Evolutionary conservation across 2,888 invertebrate genomes (phyloP), one percentile per base, ranked within the genome.

Genomic region (Silvanus unidentatus): DNA sequence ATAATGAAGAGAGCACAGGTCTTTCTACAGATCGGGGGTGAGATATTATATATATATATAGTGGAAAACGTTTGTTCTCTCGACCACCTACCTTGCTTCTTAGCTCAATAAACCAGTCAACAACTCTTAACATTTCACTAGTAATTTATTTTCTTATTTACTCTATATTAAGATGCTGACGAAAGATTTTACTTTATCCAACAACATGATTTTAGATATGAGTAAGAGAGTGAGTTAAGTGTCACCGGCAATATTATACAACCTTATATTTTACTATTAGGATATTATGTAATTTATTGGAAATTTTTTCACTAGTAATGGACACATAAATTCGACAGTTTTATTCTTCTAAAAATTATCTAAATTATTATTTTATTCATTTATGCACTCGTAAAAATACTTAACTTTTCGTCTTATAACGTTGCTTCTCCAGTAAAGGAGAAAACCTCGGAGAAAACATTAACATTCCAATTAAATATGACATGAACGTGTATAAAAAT

Each of bases 1-100:
- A 68, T 69, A 69, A 69, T 69, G 67, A 68, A 67, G 64, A 64
- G 58, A 55, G 61, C 63, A 60, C 58, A 58, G 59, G 58, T 57
- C 57, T 55, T 54, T 57, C 55, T 48, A 51, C 49, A 60, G 63
- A 63, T 64, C 59, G 58, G 56, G 63, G 62, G 59, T 54, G 52
- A 58, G 64, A 63, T 62, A 62, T 58, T 49, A 48, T 47, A 46
- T 50, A 39, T 22, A 22, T 22, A 22, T 22, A 22, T 32, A 32
- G 27, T 49, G 43, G 47, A 42, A 47, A 47, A 50, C 53, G 57
- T 55, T 57, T 58, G 55, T 58, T 49, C 49, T 9, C 10, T 53
- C 53, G 65, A 62, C 65, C 66, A 66, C 66, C 64, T 62, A 64
- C 57, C 54, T 55, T 48, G 59, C 53, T 53, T 48, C 55, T 16